Conservation (phyloP, 2,888 invertebrate species). For the Dastarcus helophoroides region DNA sequence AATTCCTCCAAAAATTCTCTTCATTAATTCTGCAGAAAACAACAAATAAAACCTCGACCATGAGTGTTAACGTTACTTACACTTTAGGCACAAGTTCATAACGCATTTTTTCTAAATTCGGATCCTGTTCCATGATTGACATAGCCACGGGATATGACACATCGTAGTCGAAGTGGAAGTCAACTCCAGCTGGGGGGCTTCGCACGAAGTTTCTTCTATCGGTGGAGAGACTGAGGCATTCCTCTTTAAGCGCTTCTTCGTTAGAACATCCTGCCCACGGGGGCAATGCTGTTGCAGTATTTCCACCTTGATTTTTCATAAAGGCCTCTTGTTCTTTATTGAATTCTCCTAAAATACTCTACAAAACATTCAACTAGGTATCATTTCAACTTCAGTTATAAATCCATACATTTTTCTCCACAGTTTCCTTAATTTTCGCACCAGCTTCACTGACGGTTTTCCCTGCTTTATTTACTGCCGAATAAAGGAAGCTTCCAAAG, state of each 20-base stretch:
- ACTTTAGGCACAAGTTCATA: constrained; percentile 99
- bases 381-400: neutral
- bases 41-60: neutral
- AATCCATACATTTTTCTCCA: constrained; percentile 87
- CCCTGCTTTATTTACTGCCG: constrained; percentile 92
- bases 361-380: constrained; percentile 19
- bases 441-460: constrained; percentile 83
- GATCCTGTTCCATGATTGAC: constrained; percentile 89
- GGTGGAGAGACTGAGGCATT: constrained; percentile 86
- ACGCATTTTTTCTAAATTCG: constrained; percentile 95
- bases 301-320: constrained; percentile 72
- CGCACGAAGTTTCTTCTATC: constrained; percentile 96
- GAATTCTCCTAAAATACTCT: constrained; percentile 95
- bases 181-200: constrained; percentile 90
- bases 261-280: constrained; percentile 96
- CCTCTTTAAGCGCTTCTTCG: constrained; percentile 87
- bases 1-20: constrained; percentile 99
- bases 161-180: constrained; percentile 92
- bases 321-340: constrained; percentile 96
- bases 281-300: constrained; percentile 58
- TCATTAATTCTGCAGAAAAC: constrained; percentile 68
- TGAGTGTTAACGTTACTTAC: constrained; percentile 46
- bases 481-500: constrained; percentile 85
- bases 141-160: constrained; percentile 86
- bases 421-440: constrained; percentile 89